These are phyloP conservation scores for Sciurus vulgaris DNA, from an alignment of 2,797 vertebrate species.

Conservation along the genomic window DNA sequence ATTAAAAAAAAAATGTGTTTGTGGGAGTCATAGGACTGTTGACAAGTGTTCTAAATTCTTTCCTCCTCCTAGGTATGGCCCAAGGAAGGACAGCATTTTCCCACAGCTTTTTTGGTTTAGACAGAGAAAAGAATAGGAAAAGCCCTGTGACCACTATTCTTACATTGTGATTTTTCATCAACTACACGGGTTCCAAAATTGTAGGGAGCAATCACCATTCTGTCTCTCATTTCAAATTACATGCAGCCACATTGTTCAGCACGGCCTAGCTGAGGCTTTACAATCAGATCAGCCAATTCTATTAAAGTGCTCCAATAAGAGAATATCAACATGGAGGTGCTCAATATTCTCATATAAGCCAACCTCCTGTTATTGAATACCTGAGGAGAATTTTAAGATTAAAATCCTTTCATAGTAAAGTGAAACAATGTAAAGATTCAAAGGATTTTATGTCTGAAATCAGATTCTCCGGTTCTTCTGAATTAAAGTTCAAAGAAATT, in stretches of 20 bases:
- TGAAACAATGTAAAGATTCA: neutral
- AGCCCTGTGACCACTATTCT: neutral
- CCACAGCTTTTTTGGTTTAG: neutral
- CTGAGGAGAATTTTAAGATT: conserved; percentile 13
- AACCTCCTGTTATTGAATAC: neutral
- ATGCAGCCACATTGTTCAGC: neutral
- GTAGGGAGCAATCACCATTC: neutral
- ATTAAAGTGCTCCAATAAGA: neutral
- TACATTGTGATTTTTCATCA: neutral
- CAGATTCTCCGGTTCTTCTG: neutral
- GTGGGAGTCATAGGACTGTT: neutral
- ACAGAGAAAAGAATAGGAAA: neutral
- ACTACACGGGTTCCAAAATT: neutral
- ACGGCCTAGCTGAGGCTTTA: neutral
- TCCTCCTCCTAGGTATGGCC: neutral
- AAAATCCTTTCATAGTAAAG: neutral
- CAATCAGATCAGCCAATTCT: neutral
- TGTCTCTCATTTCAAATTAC: neutral
- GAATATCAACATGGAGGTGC: neutral
- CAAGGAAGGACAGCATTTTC: neutral
- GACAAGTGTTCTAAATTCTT: neutral
- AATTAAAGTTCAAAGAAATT: neutral
- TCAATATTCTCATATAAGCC: neutral
- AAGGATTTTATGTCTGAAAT: conserved; percentile 1
- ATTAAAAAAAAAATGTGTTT: neutral